Percentiles rank a stretch among this genome's conserved stretches.
Conservation (phyloP, 1,140 invertebrate genomes). For the Lepidurus couesii region DNA sequence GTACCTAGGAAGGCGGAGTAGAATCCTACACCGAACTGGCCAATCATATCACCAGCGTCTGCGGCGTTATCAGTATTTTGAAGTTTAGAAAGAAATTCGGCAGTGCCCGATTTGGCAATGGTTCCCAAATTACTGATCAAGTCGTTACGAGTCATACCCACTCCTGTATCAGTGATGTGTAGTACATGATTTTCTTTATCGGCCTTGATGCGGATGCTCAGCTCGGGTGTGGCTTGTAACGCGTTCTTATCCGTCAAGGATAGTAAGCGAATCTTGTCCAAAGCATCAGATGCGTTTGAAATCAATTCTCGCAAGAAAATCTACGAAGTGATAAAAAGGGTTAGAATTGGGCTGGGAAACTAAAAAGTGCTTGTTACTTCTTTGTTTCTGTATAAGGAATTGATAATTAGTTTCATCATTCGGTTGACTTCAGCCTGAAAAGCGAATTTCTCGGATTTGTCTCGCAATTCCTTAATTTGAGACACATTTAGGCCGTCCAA, state of each 20-base stretch:
- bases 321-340: slow-evolving; percentile 47
- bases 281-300: slow-evolving; percentile 91
- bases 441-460: slow-evolving; percentile 84
- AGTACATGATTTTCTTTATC: slow-evolving; percentile 93
- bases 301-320: slow-evolving; percentile 96
- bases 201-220: slow-evolving; percentile 89
- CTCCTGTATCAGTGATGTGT: slow-evolving; percentile 93
- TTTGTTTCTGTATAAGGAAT: slow-evolving; percentile 96
- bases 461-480: slow-evolving; percentile 84
- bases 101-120: slow-evolving; percentile 98
- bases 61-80: slow-evolving; percentile 59
- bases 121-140: slow-evolving; percentile 95
- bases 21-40: slow-evolving; percentile 96
- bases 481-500: slow-evolving; percentile 91
- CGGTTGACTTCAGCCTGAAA: slow-evolving; percentile 97
- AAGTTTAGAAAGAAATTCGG: slow-evolving; percentile 93
- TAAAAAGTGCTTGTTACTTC: slow-evolving; percentile 57
- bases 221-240: slow-evolving; percentile 69
- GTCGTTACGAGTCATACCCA: slow-evolving; percentile 96
- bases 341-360: neutral
- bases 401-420: slow-evolving; percentile 99
- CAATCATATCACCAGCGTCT: slow-evolving; percentile 80
- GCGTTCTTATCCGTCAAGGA: slow-evolving; percentile 80
- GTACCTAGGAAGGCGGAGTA: slow-evolving; percentile 88
- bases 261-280: slow-evolving; percentile 90